A percentile compares a stretch with the other conserved stretches of the same genome.
Conservation (phyloP, 1,140 invertebrate species). For the Carcinoscorpius rotundicauda region DNA sequence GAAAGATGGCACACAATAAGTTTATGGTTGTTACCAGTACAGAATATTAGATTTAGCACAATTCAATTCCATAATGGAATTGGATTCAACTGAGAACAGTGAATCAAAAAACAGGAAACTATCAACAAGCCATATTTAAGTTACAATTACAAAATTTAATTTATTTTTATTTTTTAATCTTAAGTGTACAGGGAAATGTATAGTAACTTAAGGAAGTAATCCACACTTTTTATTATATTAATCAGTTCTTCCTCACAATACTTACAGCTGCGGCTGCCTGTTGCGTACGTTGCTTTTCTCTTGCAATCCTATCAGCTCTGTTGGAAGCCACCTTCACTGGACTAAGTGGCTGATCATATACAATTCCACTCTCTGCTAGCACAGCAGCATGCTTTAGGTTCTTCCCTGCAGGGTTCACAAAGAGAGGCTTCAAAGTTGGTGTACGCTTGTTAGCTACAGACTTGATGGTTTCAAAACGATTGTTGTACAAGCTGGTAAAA, state of each 20-base stretch:
- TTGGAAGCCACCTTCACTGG: constrained; percentile 72
- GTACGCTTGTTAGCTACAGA: constrained; percentile 48
- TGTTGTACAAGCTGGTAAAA: constrained; percentile 52
- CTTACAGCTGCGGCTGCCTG: constrained; percentile 14
- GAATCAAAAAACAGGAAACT: no score
- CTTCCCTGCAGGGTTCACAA: constrained; percentile 37
- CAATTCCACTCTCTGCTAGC: constrained; percentile 66
- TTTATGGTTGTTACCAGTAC: no score
- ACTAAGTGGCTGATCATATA: constrained; percentile 67
- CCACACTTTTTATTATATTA: no score
- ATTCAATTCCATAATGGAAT: no score
- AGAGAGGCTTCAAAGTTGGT: constrained; percentile 52
- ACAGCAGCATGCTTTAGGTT: constrained; percentile 75
- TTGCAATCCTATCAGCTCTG: constrained; percentile 66
- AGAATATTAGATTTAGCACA: no score
- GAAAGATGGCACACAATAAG: no score
- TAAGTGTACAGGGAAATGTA: neutral
- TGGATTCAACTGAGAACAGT: no score
- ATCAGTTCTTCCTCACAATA: no score
- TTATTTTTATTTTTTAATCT: neutral
- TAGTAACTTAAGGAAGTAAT: neutral
- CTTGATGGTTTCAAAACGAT: constrained; percentile 70
- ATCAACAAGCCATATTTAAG: no score
- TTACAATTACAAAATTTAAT: no score
- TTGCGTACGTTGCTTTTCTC: constrained; percentile 47